Evolutionary conservation across 2,797 vertebrate species (phyloP), one percentile per base, ranked within the genome.

Genomic region (Sciurus vulgaris): DNA sequence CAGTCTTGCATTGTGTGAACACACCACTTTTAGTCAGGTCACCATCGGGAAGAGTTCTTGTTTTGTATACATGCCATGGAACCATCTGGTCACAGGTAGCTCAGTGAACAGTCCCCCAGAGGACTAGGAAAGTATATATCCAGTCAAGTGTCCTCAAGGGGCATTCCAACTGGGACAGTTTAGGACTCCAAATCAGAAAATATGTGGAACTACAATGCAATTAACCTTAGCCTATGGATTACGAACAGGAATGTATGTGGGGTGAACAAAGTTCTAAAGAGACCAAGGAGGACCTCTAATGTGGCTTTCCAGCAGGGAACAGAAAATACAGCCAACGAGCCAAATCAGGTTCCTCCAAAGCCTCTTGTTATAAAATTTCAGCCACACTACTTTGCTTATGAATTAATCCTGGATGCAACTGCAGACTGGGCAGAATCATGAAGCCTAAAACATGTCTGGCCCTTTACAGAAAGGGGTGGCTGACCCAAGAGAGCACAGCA

Each of bases 221-320:
- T 61, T 49, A 44, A 89, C 54, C 73, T 56, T 85, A 26, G 11
- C 44, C 49, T 78, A 33, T 3, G 10, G 67, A 76, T 81, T 81
- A 86, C 11, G 92, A 82, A 86, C 56, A 93, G 73, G 91, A 93
- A 79, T 30, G 1, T n/a, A 72, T 11, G 7, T 8, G 65, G 8
- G 79, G 81, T 63, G n/a, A 85, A 20, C 86, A 94, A 86, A 79
- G 74, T n/a, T 72, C 67, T 38, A 44, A 26, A 56, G 38, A 77
- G 70, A 78, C 61, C 63, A 73, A 54, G n/a, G 18, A 51, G 30
- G 30, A 47, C 54, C 28, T 15, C 54, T 41, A 86, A 63, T 17
- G 47, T 3, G 33, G 59, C 54, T 93, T 44, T 67, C 49, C 28
- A 54, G 15, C 65, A 95, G n/a, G 14, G 10, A 65, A 51, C 22